A percentile compares a stretch with the other conserved stretches of the same genome.
These are phyloP conservation scores for Cotesia chilonis DNA, from an alignment of 1,140 invertebrate species.

Conservation along the genomic window DNA sequence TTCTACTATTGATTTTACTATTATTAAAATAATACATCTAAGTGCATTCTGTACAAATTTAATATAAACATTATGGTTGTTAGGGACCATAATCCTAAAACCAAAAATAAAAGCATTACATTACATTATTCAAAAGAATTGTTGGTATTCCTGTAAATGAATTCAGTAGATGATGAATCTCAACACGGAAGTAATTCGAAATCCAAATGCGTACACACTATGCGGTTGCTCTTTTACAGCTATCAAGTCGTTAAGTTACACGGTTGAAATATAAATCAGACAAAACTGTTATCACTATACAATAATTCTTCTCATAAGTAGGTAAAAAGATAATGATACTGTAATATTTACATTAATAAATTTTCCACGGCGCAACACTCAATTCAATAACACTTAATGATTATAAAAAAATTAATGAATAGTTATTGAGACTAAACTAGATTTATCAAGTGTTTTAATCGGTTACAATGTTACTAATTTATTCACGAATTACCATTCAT, in stretches of 20 bases:
- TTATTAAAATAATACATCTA: too few relatives aligned
- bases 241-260: constrained; percentile 21
- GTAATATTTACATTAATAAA: constrained; percentile 2
- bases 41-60: too few relatives aligned
- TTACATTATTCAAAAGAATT: constrained; percentile 4
- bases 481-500: constrained; percentile 6
- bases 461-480: constrained; percentile 5
- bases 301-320: constrained; percentile 8
- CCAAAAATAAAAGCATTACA: too few relatives aligned
- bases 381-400: too few relatives aligned
- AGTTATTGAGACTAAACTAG: constrained; percentile 6
- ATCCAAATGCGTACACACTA: constrained; percentile 30
- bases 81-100: too few relatives aligned
- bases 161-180: constrained; percentile 35
- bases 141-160: constrained; percentile 29
- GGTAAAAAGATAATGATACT: background rate
- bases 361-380: background rate
- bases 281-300: constrained; percentile 8
- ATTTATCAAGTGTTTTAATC: background rate
- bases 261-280: constrained; percentile 30
- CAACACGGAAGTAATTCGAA: constrained; percentile 39
- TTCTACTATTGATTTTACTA: too few relatives aligned
- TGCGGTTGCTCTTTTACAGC: constrained; percentile 22
- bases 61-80: too few relatives aligned
- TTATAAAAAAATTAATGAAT: constrained; percentile 16